phyloP scores from a whole-genome alignment of 2,797 vertebrate species.

The Acestrorhynchus altus region DNA sequence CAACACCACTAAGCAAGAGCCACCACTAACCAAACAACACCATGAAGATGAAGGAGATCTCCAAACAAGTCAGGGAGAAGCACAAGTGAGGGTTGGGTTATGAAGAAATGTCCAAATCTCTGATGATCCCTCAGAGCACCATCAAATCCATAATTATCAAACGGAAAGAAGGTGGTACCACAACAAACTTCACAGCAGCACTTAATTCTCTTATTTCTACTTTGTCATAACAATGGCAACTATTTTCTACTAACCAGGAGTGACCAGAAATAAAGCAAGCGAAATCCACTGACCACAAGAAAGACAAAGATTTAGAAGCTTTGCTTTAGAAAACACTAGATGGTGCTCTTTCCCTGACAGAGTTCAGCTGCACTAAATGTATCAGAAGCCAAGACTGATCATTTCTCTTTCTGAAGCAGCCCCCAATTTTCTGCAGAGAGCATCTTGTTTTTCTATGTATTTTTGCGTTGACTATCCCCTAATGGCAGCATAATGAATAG shows the following conservation, averaged over 20 bases:
- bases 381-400: slow-evolving; percentile 36
- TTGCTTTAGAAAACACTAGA: slow-evolving; percentile 63
- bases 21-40: too few relatives aligned
- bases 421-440: slow-evolving; percentile 53
- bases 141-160: too few relatives aligned
- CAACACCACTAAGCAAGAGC: too few relatives aligned
- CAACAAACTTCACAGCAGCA: background rate
- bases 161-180: too few relatives aligned
- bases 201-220: background rate
- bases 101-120: too few relatives aligned
- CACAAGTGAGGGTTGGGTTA: too few relatives aligned
- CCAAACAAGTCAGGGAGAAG: too few relatives aligned
- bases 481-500: slow-evolving; percentile 56
- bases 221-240: background rate
- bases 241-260: background rate
- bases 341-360: slow-evolving; percentile 63
- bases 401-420: slow-evolving; percentile 44
- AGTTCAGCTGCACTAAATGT: background rate
- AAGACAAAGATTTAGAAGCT: background rate
- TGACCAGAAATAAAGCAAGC: background rate
- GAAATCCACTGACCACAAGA: background rate
- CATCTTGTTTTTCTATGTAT: slow-evolving; percentile 45
- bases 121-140: too few relatives aligned
- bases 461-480: slow-evolving; percentile 43
- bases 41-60: too few relatives aligned